These are phyloP conservation scores for Limosa lapponica DNA, from an alignment of 2,797 vertebrate species.

Conservation along the genomic window DNA sequence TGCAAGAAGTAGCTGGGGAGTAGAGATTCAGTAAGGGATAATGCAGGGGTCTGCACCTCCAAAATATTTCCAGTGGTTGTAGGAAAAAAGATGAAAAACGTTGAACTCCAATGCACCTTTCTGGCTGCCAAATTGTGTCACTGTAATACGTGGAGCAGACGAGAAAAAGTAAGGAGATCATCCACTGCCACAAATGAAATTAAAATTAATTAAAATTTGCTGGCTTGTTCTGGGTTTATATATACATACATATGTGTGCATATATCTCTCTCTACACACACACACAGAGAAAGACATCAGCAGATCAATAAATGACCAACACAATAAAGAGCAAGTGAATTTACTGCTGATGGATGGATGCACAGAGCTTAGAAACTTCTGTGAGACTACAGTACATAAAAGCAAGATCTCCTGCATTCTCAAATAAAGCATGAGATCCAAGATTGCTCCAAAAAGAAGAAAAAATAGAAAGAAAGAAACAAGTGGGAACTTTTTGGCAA, in stretches of 20 bases:
- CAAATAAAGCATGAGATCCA: background rate
- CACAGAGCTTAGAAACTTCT: background rate
- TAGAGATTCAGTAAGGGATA: background rate
- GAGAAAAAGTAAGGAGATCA: background rate
- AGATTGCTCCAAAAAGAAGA: background rate
- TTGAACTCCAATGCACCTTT: background rate
- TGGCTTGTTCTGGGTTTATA: background rate
- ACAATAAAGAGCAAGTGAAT: background rate
- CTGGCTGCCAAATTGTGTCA: background rate
- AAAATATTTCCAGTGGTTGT: background rate
- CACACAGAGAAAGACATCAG: background rate
- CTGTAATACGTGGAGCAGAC: rapidly evolving
- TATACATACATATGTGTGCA: rapidly evolving
- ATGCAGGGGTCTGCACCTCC: background rate
- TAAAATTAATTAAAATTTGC: background rate
- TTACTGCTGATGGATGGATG: background rate
- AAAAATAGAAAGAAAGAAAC: background rate
- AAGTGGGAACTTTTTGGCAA: background rate
- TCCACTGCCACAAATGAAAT: background rate
- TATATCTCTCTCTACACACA: background rate
- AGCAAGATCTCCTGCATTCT: background rate
- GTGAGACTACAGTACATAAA: background rate
- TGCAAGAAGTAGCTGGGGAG: background rate
- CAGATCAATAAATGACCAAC: background rate
- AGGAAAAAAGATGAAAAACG: background rate